Percentiles rank a stretch among this genome's conserved stretches.
Evolutionary conservation across 2,113 vertebrate species (phyloP).

Genomic region (Gallinago paraguaiae): DNA sequence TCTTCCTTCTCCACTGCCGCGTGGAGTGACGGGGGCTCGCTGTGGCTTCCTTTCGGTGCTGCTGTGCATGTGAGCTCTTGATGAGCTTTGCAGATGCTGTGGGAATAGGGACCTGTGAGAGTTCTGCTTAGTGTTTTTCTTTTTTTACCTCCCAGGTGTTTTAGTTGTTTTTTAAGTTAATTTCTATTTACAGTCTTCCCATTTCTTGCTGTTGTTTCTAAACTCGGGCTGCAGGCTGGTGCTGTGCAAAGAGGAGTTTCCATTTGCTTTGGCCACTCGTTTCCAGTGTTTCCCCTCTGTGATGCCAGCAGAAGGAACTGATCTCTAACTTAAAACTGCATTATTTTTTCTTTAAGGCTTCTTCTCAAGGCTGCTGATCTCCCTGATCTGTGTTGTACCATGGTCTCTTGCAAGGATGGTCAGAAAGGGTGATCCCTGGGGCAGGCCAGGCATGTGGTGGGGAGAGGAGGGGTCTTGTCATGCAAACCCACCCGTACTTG

Average conservation of each 20-base stretch:
- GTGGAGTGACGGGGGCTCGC: rapidly evolving
- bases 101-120: not conserved
- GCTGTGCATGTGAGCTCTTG: rapidly evolving
- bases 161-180: not conserved
- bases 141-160: not conserved
- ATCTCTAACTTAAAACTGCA: not conserved
- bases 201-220: not conserved
- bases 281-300: not conserved
- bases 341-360: not conserved
- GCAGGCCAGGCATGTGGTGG: not conserved
- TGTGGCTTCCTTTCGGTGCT: not conserved
- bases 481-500: not conserved
- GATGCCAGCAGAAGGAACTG: not conserved
- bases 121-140: not conserved
- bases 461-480: not conserved
- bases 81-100: not conserved
- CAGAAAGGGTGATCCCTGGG: not conserved
- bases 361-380: rapidly evolving
- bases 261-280: not conserved
- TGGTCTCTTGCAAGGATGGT: not conserved
- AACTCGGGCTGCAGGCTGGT: not conserved
- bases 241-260: not conserved
- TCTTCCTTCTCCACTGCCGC: not conserved
- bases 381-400: not conserved
- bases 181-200: not conserved